phyloP scores from a whole-genome alignment of 2,888 invertebrate genomes.

The Orthosia cruda region DNA sequence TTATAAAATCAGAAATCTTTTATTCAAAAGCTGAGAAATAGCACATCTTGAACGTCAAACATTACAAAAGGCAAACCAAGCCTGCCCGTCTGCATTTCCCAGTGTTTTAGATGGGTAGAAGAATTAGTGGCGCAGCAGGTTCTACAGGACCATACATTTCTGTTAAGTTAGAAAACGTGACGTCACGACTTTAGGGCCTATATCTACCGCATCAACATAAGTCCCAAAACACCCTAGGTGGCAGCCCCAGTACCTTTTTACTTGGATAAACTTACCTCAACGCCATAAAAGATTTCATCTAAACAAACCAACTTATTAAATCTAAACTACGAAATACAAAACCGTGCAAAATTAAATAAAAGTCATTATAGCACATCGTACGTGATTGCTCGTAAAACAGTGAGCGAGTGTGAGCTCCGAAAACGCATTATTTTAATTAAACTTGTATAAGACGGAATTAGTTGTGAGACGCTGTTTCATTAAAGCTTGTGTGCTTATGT shows the following conservation, averaged over 20 bases:
- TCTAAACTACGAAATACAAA: constrained; percentile 1
- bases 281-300: background rate
- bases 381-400: constrained; percentile 46
- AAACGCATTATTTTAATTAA: constrained; percentile 76
- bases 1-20: no score
- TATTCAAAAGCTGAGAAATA: no score
- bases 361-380: constrained; percentile 40
- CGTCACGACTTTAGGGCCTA: no score
- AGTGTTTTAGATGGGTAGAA: no score
- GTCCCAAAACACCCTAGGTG: background rate
- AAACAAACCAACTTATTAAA: background rate
- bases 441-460: constrained; percentile 67
- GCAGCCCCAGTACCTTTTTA: no score
- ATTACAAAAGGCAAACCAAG: no score
- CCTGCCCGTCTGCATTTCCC: no score
- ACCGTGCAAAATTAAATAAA: constrained; percentile 19
- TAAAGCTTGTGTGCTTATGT: constrained; percentile 54
- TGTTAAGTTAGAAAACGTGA: no score
- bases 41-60: no score
- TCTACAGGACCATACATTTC: no score
- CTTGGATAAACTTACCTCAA: no score
- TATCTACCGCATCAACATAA: background rate
- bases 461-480: constrained; percentile 49
- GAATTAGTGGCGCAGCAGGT: no score
- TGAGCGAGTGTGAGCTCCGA: constrained; percentile 56